Percentiles rank a stretch among this genome's conserved stretches.
phyloP scores from a whole-genome alignment of 2,797 vertebrate species.

The Muscicapa striata region DNA sequence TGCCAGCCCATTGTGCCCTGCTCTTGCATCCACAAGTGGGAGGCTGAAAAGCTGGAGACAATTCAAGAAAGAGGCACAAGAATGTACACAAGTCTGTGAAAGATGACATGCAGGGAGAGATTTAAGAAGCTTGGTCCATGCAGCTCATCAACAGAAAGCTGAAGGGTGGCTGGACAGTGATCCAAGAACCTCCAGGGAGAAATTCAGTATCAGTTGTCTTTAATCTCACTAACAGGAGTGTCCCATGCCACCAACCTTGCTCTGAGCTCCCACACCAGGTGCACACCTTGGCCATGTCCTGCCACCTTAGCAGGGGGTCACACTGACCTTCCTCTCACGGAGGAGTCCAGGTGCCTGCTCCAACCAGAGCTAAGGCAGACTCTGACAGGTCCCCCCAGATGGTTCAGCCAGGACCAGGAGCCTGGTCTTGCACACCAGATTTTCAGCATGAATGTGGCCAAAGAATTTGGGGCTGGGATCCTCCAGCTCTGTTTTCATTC shows the following conservation, averaged over 20 bases:
- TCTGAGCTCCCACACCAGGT: neutral
- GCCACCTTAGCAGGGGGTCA: neutral
- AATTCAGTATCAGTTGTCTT: neutral
- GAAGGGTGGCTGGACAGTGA: neutral
- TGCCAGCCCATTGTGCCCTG: neutral
- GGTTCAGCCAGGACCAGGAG: neutral
- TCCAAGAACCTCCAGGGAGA: neutral
- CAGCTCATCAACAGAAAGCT: neutral
- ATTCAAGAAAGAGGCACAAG: neutral
- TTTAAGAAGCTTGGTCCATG: neutral
- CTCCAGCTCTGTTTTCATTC: constrained; percentile 25
- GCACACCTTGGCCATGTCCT: neutral
- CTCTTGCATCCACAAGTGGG: neutral
- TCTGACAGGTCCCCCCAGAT: neutral
- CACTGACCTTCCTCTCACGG: neutral
- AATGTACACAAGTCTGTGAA: neutral
- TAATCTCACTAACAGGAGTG: neutral
- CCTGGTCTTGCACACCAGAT: neutral
- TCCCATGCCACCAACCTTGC: neutral
- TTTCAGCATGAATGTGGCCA: neutral
- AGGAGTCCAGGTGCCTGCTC: neutral
- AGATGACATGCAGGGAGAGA: neutral
- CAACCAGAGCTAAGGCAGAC: neutral
- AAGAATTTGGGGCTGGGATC: neutral
- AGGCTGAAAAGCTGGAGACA: neutral